These are phyloP conservation scores for Poecilia picta DNA, from an alignment of 2,797 vertebrate genomes.

Conservation along the genomic window DNA sequence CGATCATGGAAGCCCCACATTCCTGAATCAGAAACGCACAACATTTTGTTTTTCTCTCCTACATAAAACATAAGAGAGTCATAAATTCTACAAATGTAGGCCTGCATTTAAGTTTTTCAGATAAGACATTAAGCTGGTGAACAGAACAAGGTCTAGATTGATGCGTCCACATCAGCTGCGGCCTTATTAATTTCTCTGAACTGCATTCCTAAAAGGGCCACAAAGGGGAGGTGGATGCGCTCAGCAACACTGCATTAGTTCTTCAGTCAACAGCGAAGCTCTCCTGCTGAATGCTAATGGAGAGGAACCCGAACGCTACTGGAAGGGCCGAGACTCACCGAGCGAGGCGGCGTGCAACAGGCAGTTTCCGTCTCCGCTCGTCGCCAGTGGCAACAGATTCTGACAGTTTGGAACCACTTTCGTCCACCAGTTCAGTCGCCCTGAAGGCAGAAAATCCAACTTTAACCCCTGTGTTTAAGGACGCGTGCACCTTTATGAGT, in stretches of 20 bases:
- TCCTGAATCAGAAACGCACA: constrained; percentile 72
- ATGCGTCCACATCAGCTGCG: constrained; percentile 24
- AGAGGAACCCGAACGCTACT: constrained; percentile 23
- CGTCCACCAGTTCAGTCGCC: constrained; percentile 97
- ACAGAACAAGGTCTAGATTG: constrained; percentile 7
- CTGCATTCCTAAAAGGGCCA: constrained; percentile 38
- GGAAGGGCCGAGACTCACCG: constrained; percentile 78
- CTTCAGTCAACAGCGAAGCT: constrained; percentile 41
- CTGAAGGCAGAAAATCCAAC: constrained; percentile 65
- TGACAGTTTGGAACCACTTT: constrained; percentile 91
- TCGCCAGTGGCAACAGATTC: constrained; percentile 91
- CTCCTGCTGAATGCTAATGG: constrained; percentile 54
- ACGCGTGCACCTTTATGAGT: no score
- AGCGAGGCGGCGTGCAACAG: constrained; percentile 94
- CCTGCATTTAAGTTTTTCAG: neutral
- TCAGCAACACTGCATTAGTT: constrained; percentile 45
- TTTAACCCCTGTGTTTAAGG: neutral
- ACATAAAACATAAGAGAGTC: neutral
- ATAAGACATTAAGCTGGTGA: constrained; percentile 8
- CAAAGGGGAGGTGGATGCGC: constrained; percentile 41
- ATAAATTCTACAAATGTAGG: neutral
- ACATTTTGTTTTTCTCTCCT: neutral
- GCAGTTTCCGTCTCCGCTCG: constrained; percentile 96
- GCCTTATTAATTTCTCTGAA: constrained; percentile 49
- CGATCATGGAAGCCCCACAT: constrained; percentile 99